Percentiles rank a stretch among this genome's conserved stretches.
Conservation (phyloP, 2,797 vertebrate genomes). For the Ctenopoma kingsleyae region DNA sequence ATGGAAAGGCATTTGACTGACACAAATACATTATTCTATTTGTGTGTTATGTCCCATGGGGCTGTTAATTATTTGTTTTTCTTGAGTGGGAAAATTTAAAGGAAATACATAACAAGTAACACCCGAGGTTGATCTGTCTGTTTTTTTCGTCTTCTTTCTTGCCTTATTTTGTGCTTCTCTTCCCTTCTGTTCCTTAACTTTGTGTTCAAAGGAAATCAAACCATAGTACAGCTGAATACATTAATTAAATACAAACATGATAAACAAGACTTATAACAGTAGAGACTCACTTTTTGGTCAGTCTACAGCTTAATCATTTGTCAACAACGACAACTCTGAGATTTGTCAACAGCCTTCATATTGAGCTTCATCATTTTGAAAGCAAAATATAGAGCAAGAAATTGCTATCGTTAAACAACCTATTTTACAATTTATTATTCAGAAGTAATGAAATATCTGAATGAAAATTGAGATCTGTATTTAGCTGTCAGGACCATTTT, state of each 20-base stretch:
- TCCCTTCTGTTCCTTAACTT: slow-evolving; percentile 59
- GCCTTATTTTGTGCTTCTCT: slow-evolving; percentile 47
- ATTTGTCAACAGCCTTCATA: slow-evolving; percentile 60
- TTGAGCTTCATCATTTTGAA: slow-evolving; percentile 70
- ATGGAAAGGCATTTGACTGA: slow-evolving; percentile 76
- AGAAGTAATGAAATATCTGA: slow-evolving; percentile 81
- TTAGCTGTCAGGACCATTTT: slow-evolving; percentile 87
- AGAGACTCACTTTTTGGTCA: slow-evolving; percentile 58
- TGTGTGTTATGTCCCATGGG: slow-evolving; percentile 76
- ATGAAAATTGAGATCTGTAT: slow-evolving; percentile 81
- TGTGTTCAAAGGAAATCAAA: slow-evolving; percentile 66
- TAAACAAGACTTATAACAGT: slow-evolving; percentile 58
- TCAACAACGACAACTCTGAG: slow-evolving; percentile 45
- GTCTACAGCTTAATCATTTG: slow-evolving; percentile 47
- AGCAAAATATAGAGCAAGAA: slow-evolving; percentile 67
- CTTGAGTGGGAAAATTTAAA: slow-evolving; percentile 76
- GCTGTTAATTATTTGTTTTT: slow-evolving; percentile 81
- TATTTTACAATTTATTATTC: slow-evolving; percentile 83
- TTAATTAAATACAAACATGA: slow-evolving; percentile 69
- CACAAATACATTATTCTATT: slow-evolving; percentile 85
- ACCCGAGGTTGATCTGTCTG: slow-evolving; percentile 59
- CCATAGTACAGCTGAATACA: slow-evolving; percentile 56
- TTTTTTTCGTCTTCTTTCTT: slow-evolving; percentile 9
- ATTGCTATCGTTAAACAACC: slow-evolving; percentile 77
- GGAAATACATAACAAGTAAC: slow-evolving; percentile 74